Evolutionary conservation across 2,797 vertebrate species (phyloP).

Genomic region (Hydrophis major): DNA sequence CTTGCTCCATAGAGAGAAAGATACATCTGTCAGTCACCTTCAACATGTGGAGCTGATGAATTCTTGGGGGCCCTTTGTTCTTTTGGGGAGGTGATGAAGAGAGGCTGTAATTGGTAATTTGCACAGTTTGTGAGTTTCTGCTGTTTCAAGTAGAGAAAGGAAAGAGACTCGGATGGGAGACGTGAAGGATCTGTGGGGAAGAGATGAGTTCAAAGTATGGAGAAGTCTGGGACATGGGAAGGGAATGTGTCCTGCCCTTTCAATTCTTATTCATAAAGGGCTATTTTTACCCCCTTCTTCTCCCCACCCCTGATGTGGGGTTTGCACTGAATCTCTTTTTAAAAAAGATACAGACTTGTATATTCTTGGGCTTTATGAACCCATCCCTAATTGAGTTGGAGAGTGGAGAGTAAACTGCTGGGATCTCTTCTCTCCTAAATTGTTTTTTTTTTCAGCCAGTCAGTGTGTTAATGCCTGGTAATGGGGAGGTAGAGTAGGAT

Average conservation of each 20-base stretch:
- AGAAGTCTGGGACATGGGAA: neutral
- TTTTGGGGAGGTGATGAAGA: neutral
- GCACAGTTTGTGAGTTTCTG: constrained; percentile 29
- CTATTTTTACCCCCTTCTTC: constrained; percentile 5
- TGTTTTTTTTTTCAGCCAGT: neutral
- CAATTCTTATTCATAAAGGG: constrained; percentile 19
- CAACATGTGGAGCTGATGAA: too few relatives aligned
- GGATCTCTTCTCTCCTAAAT: neutral
- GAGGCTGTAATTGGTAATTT: constrained; percentile 4
- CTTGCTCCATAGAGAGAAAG: neutral
- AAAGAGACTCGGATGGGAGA: neutral
- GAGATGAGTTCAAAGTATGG: neutral
- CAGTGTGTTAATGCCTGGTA: neutral
- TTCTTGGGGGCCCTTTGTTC: too few relatives aligned
- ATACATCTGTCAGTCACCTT: neutral
- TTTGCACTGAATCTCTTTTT: constrained; percentile 32
- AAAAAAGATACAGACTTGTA: too few relatives aligned
- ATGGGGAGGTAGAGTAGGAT: neutral
- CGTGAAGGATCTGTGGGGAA: neutral
- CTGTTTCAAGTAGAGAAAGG: constrained; percentile 9
- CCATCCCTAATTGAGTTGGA: neutral
- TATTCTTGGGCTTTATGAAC: neutral
- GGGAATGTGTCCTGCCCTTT: neutral
- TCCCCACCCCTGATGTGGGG: constrained; percentile 4
- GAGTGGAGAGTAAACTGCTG: neutral